Evolutionary conservation across 2,797 vertebrate genomes (phyloP), one percentile per base, ranked within the genome.

Genomic region (Peromyscus eremicus): DNA sequence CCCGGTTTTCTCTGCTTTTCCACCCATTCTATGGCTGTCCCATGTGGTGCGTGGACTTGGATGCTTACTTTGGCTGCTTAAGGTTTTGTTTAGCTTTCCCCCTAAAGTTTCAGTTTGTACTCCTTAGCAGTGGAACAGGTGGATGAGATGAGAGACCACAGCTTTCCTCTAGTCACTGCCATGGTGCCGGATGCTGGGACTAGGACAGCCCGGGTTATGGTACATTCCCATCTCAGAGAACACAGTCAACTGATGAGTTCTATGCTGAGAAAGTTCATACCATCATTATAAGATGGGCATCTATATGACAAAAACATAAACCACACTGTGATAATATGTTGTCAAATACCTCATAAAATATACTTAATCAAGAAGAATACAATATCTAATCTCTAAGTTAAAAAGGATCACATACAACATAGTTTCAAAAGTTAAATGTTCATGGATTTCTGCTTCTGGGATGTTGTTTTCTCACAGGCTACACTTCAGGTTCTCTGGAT

Each of bases 401-500:
- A 70, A 88, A 95, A 96, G 37, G 11, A 88, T 76, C 32, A 62
- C 75, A 57, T 34, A n/a, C 0, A 57, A 93, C 19, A 60, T 6
- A 89, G 32, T 88, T 68, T 34, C 5, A 17, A 82, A 73, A 79
- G 75, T 6, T 64, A 73, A 83, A 8, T 62, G 82, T 82, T 81
- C 32, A 29, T 49, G 29, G 9, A 71, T 34, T 68, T 89, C 57
- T 80, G 0, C 8, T 85, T 81, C 70, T 60, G 29, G 77, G 60
- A 76, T 1, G 62, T 25, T 64, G 75, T 10, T 21, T 75, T 66
- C 40, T 88, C 6, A 40, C 0, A 84, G 25, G 13, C n/a, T n/a
- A 17, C 0, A 5, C 4, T 3, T 16, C 2, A 0, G 0, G 85
- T 91, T 82, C 71, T 86, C 86, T 27, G 76, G 21, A 60, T 62